A percentile compares a stretch with the other conserved stretches of the same genome.
phyloP scores from a whole-genome alignment of 2,888 invertebrate species.

The Agapostemon virescens region DNA sequence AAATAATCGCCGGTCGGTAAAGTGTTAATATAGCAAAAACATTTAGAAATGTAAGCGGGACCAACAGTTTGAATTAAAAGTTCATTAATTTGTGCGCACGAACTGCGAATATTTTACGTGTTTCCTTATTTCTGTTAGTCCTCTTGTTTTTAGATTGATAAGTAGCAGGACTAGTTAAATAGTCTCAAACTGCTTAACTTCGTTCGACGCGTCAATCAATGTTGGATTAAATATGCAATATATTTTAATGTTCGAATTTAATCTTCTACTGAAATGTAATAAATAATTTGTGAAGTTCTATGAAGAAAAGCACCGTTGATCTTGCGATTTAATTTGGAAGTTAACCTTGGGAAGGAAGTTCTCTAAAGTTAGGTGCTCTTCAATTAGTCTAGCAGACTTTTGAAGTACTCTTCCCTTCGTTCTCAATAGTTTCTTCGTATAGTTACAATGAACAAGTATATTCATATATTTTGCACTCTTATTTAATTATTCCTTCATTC shows the following conservation, averaged over 20 bases:
- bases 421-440: not conserved
- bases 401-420: not conserved
- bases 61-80: not conserved
- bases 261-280: not conserved
- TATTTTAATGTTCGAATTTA: not conserved
- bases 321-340: not conserved
- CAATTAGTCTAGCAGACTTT: not conserved
- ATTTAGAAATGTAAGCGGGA: not conserved
- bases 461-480: not conserved
- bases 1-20: too few relatives aligned
- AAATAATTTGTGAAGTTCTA: not conserved
- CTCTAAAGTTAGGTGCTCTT: conserved; percentile 1
- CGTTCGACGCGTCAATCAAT: too few relatives aligned
- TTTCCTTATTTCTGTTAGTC: not conserved
- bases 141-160: too few relatives aligned
- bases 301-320: not conserved
- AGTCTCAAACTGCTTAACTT: too few relatives aligned
- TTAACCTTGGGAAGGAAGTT: not conserved
- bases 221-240: not conserved
- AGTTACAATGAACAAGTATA: not conserved
- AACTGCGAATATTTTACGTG: not conserved
- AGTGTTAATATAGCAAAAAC: not conserved
- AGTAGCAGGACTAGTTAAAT: not conserved
- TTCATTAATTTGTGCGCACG: not conserved
- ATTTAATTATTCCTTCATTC: not conserved